Base-by-base conservation (phyloP, 2,888 invertebrate species). In the Epinotia nisella region DNA sequence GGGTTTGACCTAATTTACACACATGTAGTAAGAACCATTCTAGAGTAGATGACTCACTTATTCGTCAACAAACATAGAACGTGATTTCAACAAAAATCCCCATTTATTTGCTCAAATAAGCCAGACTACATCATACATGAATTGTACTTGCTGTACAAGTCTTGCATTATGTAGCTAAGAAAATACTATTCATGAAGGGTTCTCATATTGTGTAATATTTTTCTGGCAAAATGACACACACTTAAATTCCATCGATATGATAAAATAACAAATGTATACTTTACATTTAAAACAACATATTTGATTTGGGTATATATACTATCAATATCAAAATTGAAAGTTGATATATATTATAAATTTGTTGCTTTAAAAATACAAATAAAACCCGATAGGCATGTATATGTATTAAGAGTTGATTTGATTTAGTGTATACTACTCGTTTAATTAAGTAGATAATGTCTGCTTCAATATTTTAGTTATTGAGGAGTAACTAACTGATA, bases 261-360 rank as follows among this genome's bases (percentile, higher is more conserved):
- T 45, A 59, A 72, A 59, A 72, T 71, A 24, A 62, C 62, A 61
- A 51, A 10, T 74, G 65, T 69, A 72, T 74, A 74, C 60, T 75
- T 74, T 73, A 55, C 29, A 73, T 74, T 62, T 56, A 53, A 21
- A 65, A 64, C 45, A 75, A 75, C 45, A 78, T 70, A 76, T 75
- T 74, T 76, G 75, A 77, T 74, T 75, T 64, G 67, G 56, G 71
- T 77, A 84, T 84, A 72, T 85, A 3, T 79, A 73, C 73, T 74
- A 65, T 73, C 82, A 82, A 85, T 85, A 71, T 71, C 71, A 85
- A 70, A 76, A 85, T 85, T 82, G 83, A 81, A 72, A 76, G 74
- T 21, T 53, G 41, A 56, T 55, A 75, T 68, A 53, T 68, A 53
- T 68, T 58, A 55, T 41, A 29, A 58, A 55, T 64, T 49, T 21